Base-by-base conservation (phyloP, 2,113 vertebrate species). In the Ceyx margarethae region DNA sequence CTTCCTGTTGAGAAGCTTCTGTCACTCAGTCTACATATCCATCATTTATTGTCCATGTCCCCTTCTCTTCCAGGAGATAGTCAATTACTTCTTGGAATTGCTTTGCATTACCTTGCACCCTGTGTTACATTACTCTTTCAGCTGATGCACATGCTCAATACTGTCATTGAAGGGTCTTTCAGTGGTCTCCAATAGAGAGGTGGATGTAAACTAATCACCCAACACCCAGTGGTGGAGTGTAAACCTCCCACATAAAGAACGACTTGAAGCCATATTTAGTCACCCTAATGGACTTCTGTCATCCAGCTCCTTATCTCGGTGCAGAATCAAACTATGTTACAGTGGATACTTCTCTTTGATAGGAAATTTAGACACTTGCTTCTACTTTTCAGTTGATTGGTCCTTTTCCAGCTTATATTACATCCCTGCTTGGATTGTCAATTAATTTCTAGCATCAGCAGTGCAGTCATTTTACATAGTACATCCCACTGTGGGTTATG, bases 361-460 rank as follows among this genome's bases (percentile, higher is more conserved):
- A 80, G 23, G n/a, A 81, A 91, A 81, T 88, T 72, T 51, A 81
- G 85, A n/a, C 17, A 42, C 35, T 81, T 74, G 73, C 51, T 91
- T 89, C 53, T 83, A 37, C 46, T 91, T 94, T 95, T 91, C 60
- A 65, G 61, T 83, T 11, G 2, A 65, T 68, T 83, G 57, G 42
- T 90, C 77, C 33, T 80, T 86, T 83, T 91, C 53, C 37, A 61
- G 61, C 22, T 90, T 68, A 83, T 51, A 81, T 93, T 85, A 86
- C 53, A 71, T n/a, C 45, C 74, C 80, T 86, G 80, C 46, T 53
- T 93, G 68, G 80, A 71, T 68, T 90, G 45, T 75, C 83, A 76
- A 78, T 84, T 80, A 75, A 86, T 93, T 95, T 94, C 73, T 78
- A 81, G 42, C 37, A 86, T 56, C 62, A 78, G 54, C 53, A 90